Base-by-base conservation (phyloP, 2,797 vertebrate genomes). In the Lepidocolaptes lacrymiger region DNA sequence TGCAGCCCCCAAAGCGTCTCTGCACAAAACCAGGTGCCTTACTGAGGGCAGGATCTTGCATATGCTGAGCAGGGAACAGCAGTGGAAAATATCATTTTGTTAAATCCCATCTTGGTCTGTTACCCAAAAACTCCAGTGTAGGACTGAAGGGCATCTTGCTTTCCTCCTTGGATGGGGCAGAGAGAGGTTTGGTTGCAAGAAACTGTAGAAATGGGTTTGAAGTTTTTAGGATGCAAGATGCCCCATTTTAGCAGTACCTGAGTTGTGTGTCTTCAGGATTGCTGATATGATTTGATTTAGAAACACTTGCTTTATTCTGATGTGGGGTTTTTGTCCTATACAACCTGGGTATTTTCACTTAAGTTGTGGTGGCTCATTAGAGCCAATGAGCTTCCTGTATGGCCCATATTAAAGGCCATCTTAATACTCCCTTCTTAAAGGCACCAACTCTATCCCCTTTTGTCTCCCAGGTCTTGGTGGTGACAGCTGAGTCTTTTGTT, bases 241-340 rank as follows among this genome's bases (percentile, higher is more conserved):
- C 7, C 30, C 9, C 9, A 30, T 82, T 76, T 86, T 30, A 43
- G 18, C 34, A 59, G 58, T 48, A 30, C 36, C 5, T 0, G 17
- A 62, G n/a, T 24, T 27, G 20, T 23, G 26, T n/a, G 22, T 74
- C 66, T 66, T 77, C 74, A 72, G 37, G 16, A 16, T 67, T 37
- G 20, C 12, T 36, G 43, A 14, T 72, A 17, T 0, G 14, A 36
- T 74, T 48, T 61, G 28, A 52, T 78, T 75, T 56, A 48, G 73
- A 59, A 68, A 39, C 44, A 21, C 1, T 48, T 91, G 7, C 36
- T 69, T 78, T 49, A 24, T 79, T 86, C 6, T 43, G 22, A 10
- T 89, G 20, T 10, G 6, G 5, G 0, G 0, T n/a, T 5, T 39
- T 23, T 44, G 13, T 1, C 20, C 8, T 37, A 5, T 2, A 8